Base-by-base conservation (phyloP, 2,888 invertebrate species). In the Calameuta idolon region DNA sequence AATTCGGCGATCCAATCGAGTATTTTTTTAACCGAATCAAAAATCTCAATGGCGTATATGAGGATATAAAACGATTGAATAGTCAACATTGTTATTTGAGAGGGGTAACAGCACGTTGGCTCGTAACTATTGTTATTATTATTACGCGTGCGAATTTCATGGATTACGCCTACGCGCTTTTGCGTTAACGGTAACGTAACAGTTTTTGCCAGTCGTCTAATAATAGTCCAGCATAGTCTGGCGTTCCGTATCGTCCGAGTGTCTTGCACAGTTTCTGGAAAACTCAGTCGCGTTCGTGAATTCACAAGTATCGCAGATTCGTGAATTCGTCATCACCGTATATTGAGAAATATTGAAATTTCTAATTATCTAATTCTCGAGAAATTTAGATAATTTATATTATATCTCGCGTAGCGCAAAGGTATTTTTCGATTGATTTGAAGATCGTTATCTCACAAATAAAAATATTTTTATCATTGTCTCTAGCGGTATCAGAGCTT, bases 141-240 rank as follows among this genome's bases (percentile, higher is more conserved):
- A 23, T 55, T 55, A 23, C 55, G 55, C 9, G 55, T 55, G 9
- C 55, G 55, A 55, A 55, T 55, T 23, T 55, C 23, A 55, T 55
- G 23, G 23, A 55, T 23, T 23, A 79, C 82, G 76, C 79, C 80
- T 71, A 79, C 81, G 55, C 30, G 12, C 34, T 75, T 34, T 73
- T 68, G 9, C 55, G 55, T 23, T 55, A 55, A 9, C 23, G 23
- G 5, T 23, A 55, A 55, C 55, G 55, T 55, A 23, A 55, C 55
- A 82, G 84, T 87, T 86, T 88, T 85, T 84, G 85, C 83, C 83
- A 83, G 80, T 85, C 83, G 81, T 85, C 88, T 87, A 89, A 88
- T 86, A 87, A 88, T 88, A 85, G 85, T 81, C 69, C 35, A 71
- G 76, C 80, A 79, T 84, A 85, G 84, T 87, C 87, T 85, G 81